Evolutionary conservation across 2,797 vertebrate genomes (phyloP).

Genomic region (Orientallactaga sibirica): DNA sequence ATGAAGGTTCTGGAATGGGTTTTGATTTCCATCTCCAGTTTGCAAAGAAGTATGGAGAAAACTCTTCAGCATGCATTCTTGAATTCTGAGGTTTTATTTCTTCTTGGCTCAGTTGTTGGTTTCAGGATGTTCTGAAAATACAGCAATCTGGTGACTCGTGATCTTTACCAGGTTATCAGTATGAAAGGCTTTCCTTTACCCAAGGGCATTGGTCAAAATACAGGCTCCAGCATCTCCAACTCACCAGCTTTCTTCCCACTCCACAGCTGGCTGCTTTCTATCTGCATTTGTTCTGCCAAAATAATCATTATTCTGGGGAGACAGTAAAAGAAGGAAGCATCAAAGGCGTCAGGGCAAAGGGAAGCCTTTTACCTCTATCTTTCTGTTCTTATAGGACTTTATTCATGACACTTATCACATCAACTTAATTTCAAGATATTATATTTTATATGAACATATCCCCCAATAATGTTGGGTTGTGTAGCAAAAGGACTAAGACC

Average conservation of each 20-base stretch:
- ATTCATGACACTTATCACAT: background rate
- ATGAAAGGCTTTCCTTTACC: background rate
- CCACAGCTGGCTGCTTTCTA: background rate
- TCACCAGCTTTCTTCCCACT: background rate
- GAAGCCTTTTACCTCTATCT: background rate
- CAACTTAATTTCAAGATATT: conserved; percentile 49
- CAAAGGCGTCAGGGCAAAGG: background rate
- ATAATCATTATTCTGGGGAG: background rate
- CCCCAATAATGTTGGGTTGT: background rate
- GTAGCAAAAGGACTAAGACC: background rate
- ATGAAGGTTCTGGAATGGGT: background rate
- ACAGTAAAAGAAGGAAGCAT: background rate
- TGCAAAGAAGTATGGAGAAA: background rate
- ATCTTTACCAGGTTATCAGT: background rate
- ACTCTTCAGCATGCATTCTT: background rate
- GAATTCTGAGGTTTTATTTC: background rate
- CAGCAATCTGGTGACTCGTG: background rate
- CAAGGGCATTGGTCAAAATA: background rate
- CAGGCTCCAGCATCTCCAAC: background rate
- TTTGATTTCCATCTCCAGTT: background rate
- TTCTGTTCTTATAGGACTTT: background rate
- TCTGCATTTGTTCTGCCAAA: background rate
- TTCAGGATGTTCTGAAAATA: conserved; percentile 24
- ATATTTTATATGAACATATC: background rate
- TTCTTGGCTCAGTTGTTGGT: background rate